These are phyloP conservation scores for Trileptium ribeirensis DNA, from an alignment of 2,888 invertebrate genomes.

Conservation along the genomic window DNA sequence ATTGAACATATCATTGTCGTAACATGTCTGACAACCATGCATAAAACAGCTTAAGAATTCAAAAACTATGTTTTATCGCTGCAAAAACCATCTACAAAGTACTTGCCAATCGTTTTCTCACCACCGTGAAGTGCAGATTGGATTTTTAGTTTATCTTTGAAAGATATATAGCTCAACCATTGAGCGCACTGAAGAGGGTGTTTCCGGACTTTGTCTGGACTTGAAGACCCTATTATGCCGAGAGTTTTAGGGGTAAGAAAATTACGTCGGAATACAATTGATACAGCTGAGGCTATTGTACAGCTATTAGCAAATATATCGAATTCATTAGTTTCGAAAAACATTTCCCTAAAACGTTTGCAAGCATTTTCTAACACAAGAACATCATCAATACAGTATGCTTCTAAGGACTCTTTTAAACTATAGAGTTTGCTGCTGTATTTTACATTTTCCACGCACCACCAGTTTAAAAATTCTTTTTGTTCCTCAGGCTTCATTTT, in stretches of 20 bases:
- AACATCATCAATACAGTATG: conserved; percentile 38
- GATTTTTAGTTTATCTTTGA: too few relatives aligned
- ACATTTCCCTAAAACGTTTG: neutral
- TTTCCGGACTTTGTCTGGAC: conserved; percentile 20
- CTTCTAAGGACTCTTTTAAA: too few relatives aligned
- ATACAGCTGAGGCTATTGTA: conserved; percentile 33
- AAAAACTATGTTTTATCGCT: conserved; percentile 22
- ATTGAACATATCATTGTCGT: neutral
- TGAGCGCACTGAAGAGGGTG: conserved; percentile 21
- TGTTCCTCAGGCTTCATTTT: neutral
- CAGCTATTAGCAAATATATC: conserved; percentile 28
- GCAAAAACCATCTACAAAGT: conserved; percentile 31
- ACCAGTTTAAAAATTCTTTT: neutral
- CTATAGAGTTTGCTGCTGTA: too few relatives aligned
- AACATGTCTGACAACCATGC: conserved; percentile 35
- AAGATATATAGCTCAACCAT: conserved; percentile 32
- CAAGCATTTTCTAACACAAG: conserved; percentile 18
- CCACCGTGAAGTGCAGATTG: conserved; percentile 15
- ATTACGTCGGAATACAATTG: conserved; percentile 23
- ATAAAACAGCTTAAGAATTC: conserved; percentile 36
- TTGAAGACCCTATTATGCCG: conserved; percentile 26
- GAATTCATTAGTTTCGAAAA: conserved; percentile 6
- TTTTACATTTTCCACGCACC: too few relatives aligned
- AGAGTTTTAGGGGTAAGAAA: conserved; percentile 26
- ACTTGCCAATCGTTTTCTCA: conserved; percentile 28